A percentile compares a stretch with the other conserved stretches of the same genome.
Conservation (phyloP, 1,140 invertebrate genomes). For the Ditylenchus dipsaci region DNA sequence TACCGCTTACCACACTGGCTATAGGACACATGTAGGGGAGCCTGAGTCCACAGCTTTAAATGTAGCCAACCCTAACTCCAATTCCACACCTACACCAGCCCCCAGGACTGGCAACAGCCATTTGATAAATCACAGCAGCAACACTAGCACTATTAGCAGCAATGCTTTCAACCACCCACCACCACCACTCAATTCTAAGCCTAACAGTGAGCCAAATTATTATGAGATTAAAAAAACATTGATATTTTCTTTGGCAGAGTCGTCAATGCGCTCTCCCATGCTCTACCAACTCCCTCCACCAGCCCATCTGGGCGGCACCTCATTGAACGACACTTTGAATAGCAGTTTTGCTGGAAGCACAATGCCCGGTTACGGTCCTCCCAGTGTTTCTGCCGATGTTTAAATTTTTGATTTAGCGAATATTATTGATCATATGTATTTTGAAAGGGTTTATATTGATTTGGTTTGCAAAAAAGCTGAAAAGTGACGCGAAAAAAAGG, state of each 20-base stretch:
- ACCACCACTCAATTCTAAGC: conserved; percentile 12
- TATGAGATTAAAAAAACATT: not conserved
- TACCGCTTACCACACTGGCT: conserved; percentile 3
- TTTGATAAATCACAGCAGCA: conserved; percentile 20
- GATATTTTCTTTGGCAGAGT: conserved; percentile 31
- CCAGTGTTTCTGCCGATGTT: conserved; percentile 42
- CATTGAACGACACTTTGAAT: conserved; percentile 37
- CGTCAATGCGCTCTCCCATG: conserved; percentile 18
- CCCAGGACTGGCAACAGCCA: not conserved
- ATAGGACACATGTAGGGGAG: not conserved
- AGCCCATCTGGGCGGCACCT: conserved; percentile 2
- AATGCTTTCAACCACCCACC: not conserved
- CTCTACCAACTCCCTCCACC: conserved; percentile 24
- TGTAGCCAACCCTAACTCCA: not conserved
- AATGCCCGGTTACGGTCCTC: conserved; percentile 2
- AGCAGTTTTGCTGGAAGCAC: conserved; percentile 23
- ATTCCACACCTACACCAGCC: conserved; percentile 6
- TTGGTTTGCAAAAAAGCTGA: no score
- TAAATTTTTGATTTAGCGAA: no score
- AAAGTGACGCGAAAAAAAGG: no score
- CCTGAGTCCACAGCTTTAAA: conserved; percentile 1
- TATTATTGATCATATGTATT: no score
- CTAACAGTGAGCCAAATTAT: not conserved
- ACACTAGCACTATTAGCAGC: not conserved
- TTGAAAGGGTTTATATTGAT: no score